phyloP scores from a whole-genome alignment of 2,113 vertebrate species.

The Geococcyx californianus region DNA sequence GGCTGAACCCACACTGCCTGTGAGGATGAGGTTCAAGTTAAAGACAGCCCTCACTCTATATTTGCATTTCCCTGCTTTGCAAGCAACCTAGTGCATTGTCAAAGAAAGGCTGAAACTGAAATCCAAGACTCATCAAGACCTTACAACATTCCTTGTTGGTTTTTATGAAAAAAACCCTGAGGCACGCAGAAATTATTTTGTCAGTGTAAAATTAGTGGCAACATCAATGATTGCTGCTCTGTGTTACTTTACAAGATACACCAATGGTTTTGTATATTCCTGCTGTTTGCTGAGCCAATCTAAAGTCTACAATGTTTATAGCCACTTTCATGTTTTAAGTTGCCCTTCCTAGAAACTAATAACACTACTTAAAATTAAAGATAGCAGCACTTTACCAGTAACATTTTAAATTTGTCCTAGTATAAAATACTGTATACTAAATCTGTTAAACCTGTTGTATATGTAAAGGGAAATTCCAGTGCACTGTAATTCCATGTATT shows the following conservation, averaged over 20 bases:
- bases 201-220: background rate
- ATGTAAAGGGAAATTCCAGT: background rate
- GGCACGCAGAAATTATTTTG: background rate
- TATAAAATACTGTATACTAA: background rate
- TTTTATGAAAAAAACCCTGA: background rate
- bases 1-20: background rate
- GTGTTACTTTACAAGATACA: background rate
- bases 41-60: background rate
- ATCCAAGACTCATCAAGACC: background rate
- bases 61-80: background rate
- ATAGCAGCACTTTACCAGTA: background rate
- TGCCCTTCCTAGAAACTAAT: background rate
- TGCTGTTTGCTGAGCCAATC: background rate
- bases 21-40: background rate
- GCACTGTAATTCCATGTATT: background rate
- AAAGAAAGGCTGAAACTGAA: background rate
- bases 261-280: background rate
- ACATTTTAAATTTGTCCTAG: background rate
- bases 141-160: background rate
- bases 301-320: background rate
- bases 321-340: background rate
- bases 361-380: background rate
- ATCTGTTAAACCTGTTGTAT: background rate
- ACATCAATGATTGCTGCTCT: background rate
- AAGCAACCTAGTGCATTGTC: background rate